phyloP scores from a whole-genome alignment of 2,113 vertebrate genomes.

The Actenoides hombroni region DNA sequence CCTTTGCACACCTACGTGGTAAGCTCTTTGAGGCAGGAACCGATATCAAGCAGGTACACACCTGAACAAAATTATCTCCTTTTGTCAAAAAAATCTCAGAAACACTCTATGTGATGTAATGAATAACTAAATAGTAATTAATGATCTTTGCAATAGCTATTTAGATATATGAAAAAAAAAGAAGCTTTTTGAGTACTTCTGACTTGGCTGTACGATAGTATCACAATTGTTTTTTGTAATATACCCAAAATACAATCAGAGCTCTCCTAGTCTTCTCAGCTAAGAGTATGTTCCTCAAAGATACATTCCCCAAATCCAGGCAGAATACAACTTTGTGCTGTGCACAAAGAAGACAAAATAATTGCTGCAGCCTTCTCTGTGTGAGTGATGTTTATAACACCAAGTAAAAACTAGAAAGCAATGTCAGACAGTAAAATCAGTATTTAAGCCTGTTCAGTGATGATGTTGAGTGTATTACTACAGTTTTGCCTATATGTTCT shows the following conservation, averaged over 20 bases:
- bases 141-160: neutral
- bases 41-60: neutral
- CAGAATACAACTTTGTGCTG: neutral
- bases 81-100: neutral
- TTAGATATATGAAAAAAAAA: neutral
- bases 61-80: neutral
- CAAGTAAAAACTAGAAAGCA: neutral
- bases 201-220: neutral
- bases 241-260: neutral
- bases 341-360: neutral
- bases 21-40: neutral
- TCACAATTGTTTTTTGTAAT: neutral
- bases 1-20: neutral
- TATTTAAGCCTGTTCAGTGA: neutral
- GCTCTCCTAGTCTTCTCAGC: neutral
- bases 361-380: neutral
- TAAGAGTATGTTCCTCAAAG: neutral
- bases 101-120: neutral
- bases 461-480: neutral
- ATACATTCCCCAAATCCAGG: neutral
- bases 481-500: neutral
- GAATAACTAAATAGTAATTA: neutral
- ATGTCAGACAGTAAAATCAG: neutral
- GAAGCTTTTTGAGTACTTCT: neutral
- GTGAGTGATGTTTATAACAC: neutral